phyloP scores from a whole-genome alignment of 1,140 invertebrate species.

The Diploscapter pachys region DNA sequence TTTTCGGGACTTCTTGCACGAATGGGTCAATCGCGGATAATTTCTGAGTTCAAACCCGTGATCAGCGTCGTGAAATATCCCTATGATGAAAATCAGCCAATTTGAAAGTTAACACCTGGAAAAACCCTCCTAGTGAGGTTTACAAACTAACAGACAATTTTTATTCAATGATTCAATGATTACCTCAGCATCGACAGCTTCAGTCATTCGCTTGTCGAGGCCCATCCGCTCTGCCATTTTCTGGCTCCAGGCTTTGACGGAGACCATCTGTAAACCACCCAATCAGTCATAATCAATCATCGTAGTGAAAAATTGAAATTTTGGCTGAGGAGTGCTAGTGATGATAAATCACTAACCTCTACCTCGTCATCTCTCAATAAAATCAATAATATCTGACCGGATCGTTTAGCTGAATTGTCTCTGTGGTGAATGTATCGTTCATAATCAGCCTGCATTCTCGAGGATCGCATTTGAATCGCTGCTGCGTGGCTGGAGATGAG shows the following conservation, averaged over 20 bases:
- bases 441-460: slow-evolving; percentile 31
- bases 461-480: slow-evolving; percentile 2
- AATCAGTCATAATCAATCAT: too few species aligned
- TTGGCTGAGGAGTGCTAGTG: too few species aligned
- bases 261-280: slow-evolving; percentile 36
- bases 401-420: slow-evolving; percentile 30
- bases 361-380: not conserved
- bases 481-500: not conserved
- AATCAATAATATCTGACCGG: slow-evolving; percentile 16
- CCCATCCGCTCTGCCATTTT: slow-evolving; percentile 45
- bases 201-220: slow-evolving; percentile 45
- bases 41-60: too few species aligned
- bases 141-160: too few species aligned
- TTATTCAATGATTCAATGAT: too few species aligned
- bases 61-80: too few species aligned
- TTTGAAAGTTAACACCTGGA: too few species aligned
- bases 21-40: too few species aligned
- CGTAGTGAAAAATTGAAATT: slow-evolving; percentile 8
- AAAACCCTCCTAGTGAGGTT: too few species aligned
- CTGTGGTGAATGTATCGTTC: slow-evolving; percentile 26
- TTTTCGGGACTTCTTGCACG: too few species aligned
- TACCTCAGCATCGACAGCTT: slow-evolving; percentile 54
- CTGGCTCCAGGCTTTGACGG: slow-evolving; percentile 47
- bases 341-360: too few species aligned
- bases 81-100: too few species aligned